These are phyloP conservation scores for Marcusenius ussheri DNA, from an alignment of 2,113 vertebrate species.

Conservation along the genomic window DNA sequence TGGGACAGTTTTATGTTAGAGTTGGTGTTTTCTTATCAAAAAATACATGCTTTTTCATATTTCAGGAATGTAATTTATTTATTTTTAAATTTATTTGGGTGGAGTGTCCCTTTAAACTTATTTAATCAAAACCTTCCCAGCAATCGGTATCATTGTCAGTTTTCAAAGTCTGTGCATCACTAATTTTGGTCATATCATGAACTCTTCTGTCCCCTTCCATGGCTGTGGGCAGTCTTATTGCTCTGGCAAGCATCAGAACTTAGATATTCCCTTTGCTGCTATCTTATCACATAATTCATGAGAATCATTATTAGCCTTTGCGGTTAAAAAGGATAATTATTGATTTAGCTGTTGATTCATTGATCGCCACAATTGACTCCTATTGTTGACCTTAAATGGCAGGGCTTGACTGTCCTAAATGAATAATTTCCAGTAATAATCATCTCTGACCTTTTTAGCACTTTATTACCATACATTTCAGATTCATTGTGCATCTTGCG, in stretches of 20 bases:
- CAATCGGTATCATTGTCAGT: not conserved
- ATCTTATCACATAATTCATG: not conserved
- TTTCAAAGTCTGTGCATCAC: not conserved
- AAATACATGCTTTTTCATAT: not conserved
- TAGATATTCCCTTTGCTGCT: not conserved
- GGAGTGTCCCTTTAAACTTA: not conserved
- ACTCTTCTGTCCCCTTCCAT: not conserved
- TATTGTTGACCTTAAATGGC: not conserved
- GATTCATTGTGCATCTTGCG: not conserved
- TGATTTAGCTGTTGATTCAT: not conserved
- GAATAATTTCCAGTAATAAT: constrained; percentile 4
- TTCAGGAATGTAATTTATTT: not conserved
- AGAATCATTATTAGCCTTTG: not conserved
- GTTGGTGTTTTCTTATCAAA: not conserved
- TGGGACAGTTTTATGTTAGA: not conserved
- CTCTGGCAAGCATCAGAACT: not conserved
- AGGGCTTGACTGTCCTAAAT: not conserved
- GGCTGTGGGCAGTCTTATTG: not conserved
- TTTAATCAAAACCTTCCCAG: not conserved
- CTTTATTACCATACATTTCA: constrained; percentile 1
- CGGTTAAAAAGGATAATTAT: not conserved
- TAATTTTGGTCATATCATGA: not conserved
- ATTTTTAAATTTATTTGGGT: not conserved
- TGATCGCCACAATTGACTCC: not conserved
- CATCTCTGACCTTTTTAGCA: constrained; percentile 8